Base-by-base conservation (phyloP, 2,797 vertebrate genomes). In the Sardinella longiceps region DNA sequence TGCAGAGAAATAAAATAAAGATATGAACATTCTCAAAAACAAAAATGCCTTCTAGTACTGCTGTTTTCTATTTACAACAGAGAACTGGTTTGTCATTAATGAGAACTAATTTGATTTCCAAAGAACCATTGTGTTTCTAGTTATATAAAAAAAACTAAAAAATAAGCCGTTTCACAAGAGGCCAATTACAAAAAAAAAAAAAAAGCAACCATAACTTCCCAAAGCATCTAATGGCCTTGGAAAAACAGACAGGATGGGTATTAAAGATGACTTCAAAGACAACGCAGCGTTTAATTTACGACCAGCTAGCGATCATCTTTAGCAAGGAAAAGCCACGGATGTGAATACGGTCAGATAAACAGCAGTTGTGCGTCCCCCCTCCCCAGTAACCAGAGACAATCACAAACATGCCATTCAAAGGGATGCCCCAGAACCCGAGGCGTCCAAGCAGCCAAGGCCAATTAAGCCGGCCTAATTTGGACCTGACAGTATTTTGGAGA, bases 91-190 rank as follows among this genome's bases (percentile, higher is more conserved):
- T 81, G 30, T 87, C 83, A 87, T 88, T 85, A 91, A 85, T 84
- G 85, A 86, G 84, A 83, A 83, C 66, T 84, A 43, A 88, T 88
- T 89, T 86, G 45, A 89, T 92, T 89, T 92, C 84, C 81, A 87
- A 90, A 91, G 89, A 56, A 86, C 81, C 85, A 88, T 87, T 86
- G n/a, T 89, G 90, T 83, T 45, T 82, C 82, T n/a, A 85, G 33
- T 77, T 18, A 77, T 18, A 77, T 39, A 77, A 77, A 43, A 33
- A 7, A 25, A 63, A 66, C 9, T 1, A 70, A 37, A 87, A 89
- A 81, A 56, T 86, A 80, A 53, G 90, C 92, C 84, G 89, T 91
- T 87, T 88, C 83, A 89, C 84, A 39, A 88, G 87, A 90, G 88
- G 85, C 83, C 90, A 90, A 90, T 90, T 86, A 90, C 2, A 53